Percentiles rank a stretch among this genome's conserved stretches.
These are phyloP conservation scores for Sebastiscus tertius DNA, from an alignment of 2,797 vertebrate species.

Conservation along the genomic window DNA sequence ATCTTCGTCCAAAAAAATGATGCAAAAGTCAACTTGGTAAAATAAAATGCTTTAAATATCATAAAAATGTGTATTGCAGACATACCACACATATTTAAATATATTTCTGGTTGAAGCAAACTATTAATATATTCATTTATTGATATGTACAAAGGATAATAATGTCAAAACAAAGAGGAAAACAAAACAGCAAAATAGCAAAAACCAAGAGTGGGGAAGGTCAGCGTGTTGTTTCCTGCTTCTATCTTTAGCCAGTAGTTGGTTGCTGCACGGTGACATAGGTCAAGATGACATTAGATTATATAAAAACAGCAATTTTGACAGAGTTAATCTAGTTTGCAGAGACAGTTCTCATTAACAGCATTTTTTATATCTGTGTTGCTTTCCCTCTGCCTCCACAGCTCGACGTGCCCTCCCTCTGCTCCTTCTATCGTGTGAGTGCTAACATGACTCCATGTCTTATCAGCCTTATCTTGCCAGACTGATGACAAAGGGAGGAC, in stretches of 20 bases:
- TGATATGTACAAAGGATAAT: background rate
- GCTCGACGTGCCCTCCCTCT: constrained; percentile 31
- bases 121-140: background rate
- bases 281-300: constrained; percentile 45
- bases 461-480: constrained; percentile 69
- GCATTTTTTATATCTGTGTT: background rate
- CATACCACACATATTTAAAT: background rate
- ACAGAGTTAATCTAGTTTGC: background rate
- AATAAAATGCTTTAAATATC: background rate
- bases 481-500: constrained; percentile 76
- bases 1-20: constrained; percentile 1
- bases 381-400: background rate
- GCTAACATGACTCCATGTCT: constrained; percentile 63
- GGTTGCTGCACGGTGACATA: constrained; percentile 3
- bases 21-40: background rate
- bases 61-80: background rate
- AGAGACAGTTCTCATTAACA: background rate
- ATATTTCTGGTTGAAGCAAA: background rate
- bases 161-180: background rate
- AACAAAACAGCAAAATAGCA: background rate
- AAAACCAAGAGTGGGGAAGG: background rate
- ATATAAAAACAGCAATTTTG: background rate
- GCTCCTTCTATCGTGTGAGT: constrained; percentile 46
- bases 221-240: constrained; percentile 12
- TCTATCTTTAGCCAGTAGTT: constrained; percentile 25